Evolutionary conservation across 2,888 invertebrate genomes (phyloP), one percentile per base, ranked within the genome.

Genomic region (Ernsta delagoae): DNA sequence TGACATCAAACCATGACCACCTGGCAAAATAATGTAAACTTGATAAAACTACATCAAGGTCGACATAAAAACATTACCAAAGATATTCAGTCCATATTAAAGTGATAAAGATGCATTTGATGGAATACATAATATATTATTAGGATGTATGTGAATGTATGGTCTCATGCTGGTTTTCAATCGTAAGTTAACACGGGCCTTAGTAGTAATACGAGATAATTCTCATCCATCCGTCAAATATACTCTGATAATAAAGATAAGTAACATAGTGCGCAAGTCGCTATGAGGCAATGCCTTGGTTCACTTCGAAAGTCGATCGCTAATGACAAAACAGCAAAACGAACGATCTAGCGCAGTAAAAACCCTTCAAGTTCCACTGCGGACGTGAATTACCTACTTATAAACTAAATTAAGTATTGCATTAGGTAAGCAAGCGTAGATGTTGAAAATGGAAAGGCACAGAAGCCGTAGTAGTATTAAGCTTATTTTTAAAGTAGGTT

Each of bases 401-500:
- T 68, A 62, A 67, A 57, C 56, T 70, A 71, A 70, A 70, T 71
- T 64, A 64, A 64, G 64, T 70, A 59, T 72, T 66, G 66, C 66
- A 73, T 77, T 31, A 31, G 31, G 31, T 72, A 73, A 72, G 73
- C 70, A 72, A 73, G 72, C 73, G 73, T 71, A 64, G 74, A 74
- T 74, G 72, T 73, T 71, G 68, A 72, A 73, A 65, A 70, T 78
- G 80, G 75, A 77, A 77, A 85, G 80, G 79, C 75, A 75, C 79
- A 71, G 88, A 88, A 86, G 81, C 86, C 87, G 31, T 31, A 31
- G 75, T 83, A 86, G 64, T 79, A 78, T 78, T 77, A 78, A 79
- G 80, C 77, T 78, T 71, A 75, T 75, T 72, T 76, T 69, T 79
- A 56, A 87, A 83, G 81, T 86, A 80, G 87, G 88, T 84, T 88